A percentile compares a stretch with the other conserved stretches of the same genome.
phyloP scores from a whole-genome alignment of 2,888 invertebrate species.

The Pristionchus fissidentatus region DNA sequence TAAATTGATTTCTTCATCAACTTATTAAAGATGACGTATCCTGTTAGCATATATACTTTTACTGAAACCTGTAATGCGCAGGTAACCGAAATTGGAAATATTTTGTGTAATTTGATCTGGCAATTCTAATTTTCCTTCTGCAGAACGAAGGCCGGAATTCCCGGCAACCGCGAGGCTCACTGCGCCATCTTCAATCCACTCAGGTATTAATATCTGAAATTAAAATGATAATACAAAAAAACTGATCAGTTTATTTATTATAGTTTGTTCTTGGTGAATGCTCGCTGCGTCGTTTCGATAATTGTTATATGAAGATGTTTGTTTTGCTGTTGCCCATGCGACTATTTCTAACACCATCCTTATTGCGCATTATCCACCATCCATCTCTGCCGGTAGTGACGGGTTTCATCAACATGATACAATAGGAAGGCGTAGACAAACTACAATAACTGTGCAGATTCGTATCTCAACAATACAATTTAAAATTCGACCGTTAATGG shows the following conservation, averaged over 20 bases:
- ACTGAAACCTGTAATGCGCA: no score
- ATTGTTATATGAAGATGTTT: not conserved
- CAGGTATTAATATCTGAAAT: not conserved
- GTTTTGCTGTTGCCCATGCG: not conserved
- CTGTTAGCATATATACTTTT: no score
- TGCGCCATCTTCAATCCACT: conserved; percentile 91
- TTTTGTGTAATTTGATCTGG: not conserved
- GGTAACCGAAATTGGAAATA: not conserved
- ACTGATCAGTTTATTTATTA: no score
- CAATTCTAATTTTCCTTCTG: not conserved
- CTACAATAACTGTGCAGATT: no score
- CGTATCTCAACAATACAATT: no score
- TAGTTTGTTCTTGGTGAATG: not conserved
- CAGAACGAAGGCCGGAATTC: conserved; percentile 91
- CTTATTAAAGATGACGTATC: no score
- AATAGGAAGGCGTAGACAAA: no score
- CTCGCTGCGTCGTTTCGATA: no score
- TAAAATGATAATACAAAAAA: conserved; percentile 50
- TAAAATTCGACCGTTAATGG: no score
- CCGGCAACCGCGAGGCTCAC: conserved; percentile 90
- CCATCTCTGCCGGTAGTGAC: no score
- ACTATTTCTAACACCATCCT: not conserved
- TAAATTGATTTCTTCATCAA: no score
- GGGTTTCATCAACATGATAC: no score
- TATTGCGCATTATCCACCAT: not conserved